A percentile compares a stretch with the other conserved stretches of the same genome.
These are phyloP conservation scores for Panopea generosa DNA, from an alignment of 2,888 invertebrate species.

Conservation along the genomic window DNA sequence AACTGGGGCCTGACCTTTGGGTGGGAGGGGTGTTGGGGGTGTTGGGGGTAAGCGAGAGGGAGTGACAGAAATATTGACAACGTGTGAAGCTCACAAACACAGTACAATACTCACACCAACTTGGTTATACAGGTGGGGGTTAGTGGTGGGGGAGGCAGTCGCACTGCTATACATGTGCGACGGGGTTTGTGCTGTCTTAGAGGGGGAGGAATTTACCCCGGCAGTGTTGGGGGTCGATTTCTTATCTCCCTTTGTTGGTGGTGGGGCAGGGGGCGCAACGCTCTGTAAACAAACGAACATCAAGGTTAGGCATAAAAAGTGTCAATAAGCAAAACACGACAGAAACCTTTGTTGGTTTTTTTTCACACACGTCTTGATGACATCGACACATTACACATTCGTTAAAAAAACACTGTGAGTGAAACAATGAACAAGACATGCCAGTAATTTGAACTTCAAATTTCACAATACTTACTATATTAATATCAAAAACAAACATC, in stretches of 20 bases:
- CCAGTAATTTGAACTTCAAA: no score
- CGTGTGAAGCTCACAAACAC: neutral
- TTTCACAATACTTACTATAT: no score
- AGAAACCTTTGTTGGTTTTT: no score
- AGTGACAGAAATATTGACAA: no score
- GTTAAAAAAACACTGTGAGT: no score
- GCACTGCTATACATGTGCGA: conserved; percentile 60
- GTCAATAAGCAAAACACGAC: neutral
- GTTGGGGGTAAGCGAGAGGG: no score
- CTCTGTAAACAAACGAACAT: conserved; percentile 62
- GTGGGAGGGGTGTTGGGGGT: no score
- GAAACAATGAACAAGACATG: no score
- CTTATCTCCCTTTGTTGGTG: conserved; percentile 75
- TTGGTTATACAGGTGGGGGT: conserved; percentile 55
- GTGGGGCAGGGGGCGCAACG: conserved; percentile 69
- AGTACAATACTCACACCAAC: conserved; percentile 70
- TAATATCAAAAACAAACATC: no score
- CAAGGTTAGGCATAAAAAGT: neutral
- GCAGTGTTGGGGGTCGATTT: conserved; percentile 72
- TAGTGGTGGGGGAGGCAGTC: conserved; percentile 70
- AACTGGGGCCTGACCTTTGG: no score
- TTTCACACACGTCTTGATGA: no score
- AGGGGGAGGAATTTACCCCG: conserved; percentile 78
- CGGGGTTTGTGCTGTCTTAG: conserved; percentile 72
- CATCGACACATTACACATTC: no score